Conservation (phyloP, 2,113 vertebrate genomes). For the Eulemur rufifrons region DNA sequence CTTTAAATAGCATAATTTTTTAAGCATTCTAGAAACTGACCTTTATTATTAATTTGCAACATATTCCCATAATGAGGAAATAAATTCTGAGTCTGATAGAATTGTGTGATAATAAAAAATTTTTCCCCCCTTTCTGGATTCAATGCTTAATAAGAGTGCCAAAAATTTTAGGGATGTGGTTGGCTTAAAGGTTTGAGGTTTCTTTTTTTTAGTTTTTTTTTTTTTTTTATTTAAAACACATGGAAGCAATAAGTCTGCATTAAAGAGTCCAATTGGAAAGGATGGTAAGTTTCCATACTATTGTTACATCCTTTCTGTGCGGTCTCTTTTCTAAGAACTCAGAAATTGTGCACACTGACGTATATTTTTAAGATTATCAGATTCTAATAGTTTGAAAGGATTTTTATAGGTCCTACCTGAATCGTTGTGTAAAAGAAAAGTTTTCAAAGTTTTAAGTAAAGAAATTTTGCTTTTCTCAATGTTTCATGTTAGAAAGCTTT, state of each 20-base stretch:
- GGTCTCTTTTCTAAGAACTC: conserved; percentile 76
- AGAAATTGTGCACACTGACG: neutral
- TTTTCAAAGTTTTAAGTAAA: conserved; percentile 45
- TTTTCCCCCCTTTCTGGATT: conserved; percentile 74
- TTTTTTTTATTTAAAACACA: conserved; percentile 80
- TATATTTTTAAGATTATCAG: conserved; percentile 55
- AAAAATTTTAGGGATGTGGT: conserved; percentile 79
- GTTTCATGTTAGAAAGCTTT: conserved; percentile 15
- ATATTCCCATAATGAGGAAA: conserved; percentile 57
- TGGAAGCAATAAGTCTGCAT: conserved; percentile 87
- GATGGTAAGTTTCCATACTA: conserved; percentile 84
- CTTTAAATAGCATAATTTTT: conserved; percentile 54
- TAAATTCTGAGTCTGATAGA: conserved; percentile 74
- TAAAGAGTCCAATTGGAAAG: conserved; percentile 83
- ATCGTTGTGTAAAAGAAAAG: conserved; percentile 22
- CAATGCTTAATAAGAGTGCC: conserved; percentile 65
- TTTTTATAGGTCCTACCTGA: conserved; percentile 39
- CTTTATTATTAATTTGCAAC: conserved; percentile 65
- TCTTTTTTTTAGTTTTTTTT: conserved; percentile 60
- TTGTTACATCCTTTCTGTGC: conserved; percentile 85
- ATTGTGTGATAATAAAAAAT: conserved; percentile 77
- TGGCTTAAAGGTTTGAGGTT: conserved; percentile 75
- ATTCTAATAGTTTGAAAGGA: conserved; percentile 42
- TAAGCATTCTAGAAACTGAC: conserved; percentile 36
- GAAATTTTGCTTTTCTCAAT: conserved; percentile 34